Base-by-base conservation (phyloP, 1,140 invertebrate species). In the Bacillus rossius region DNA sequence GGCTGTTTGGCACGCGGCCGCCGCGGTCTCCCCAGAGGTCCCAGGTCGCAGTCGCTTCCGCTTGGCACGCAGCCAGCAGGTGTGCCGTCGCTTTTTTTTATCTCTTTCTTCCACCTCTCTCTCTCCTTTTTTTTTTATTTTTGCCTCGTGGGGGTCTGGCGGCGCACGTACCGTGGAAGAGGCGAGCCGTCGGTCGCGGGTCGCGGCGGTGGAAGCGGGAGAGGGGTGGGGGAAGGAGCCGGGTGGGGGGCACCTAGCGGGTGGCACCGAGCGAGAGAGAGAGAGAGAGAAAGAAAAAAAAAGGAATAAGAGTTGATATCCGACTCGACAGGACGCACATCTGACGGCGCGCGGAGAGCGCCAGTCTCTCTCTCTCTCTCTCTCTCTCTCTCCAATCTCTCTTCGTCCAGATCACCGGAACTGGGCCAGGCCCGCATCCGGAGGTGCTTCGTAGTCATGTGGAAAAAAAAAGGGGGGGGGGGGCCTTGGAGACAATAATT, bases 131-230 rank as follows among this genome's bases (percentile, higher is more conserved):
- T 34, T 34, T 34, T 34, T 34, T 34, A 7, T 34, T 34, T 10
- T 10, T 34, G 29, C 29, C 29, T 34, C 29, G 29, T 34, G 29
- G 29, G 29, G 29, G 29, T 34, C 29, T 34, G 29, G 29, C 29
- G 48, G 22, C 22, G 29, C 22, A 50, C 48, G 22, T 50, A 22
- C 48, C 22, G 22, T 50, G 48, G 20, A 50, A n/a, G n/a, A 17
- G 41, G 8, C 20, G 16, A n/a, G 16, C 16, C 13, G 23, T 51
- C 60, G 67, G 68, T 61, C 19, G 63, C 62, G 56, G 53, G n/a
- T n/a, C n/a, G n/a, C n/a, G n/a, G n/a, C n/a, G n/a, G n/a, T n/a
- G n/a, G n/a, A n/a, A n/a, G n/a, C n/a, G 45, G 57, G 60, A 29
- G 26, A 22, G 49, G 23, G 47, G 45, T 42, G 45, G 34, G 51